phyloP scores from a whole-genome alignment of 2,888 invertebrate species.

The Agrochola lota region DNA sequence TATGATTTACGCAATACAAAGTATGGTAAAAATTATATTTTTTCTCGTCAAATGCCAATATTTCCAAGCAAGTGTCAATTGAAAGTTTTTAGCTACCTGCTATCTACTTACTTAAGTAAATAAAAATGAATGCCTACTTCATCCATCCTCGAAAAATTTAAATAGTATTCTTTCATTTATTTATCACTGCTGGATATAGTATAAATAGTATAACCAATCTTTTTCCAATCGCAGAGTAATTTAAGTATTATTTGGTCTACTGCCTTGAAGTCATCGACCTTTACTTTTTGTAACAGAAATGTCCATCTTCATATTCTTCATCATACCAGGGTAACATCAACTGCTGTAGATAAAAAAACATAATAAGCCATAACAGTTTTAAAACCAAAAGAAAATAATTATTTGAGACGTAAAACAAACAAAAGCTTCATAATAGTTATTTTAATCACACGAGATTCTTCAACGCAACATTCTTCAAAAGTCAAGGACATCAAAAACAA shows the following conservation, averaged over 20 bases:
- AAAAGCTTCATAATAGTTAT: constrained; percentile 7
- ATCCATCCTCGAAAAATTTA: neutral
- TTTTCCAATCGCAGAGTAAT: neutral
- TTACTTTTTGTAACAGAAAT: neutral
- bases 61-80: constrained; percentile 2
- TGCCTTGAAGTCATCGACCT: constrained; percentile 13
- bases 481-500: constrained; percentile 48
- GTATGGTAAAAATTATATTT: neutral
- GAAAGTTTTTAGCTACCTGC: neutral
- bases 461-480: constrained; percentile 29
- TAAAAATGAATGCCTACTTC: neutral
- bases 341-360: neutral
- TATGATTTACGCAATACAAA: constrained; percentile 25
- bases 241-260: constrained; percentile 22
- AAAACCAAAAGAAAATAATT: neutral
- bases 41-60: neutral
- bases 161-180: neutral
- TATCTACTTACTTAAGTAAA: neutral
- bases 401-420: neutral
- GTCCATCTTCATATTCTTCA: neutral
- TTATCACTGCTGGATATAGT: too few relatives aligned
- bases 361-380: neutral
- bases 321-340: neutral
- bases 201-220: neutral
- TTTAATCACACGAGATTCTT: constrained; percentile 6